Evolutionary conservation across 2,797 vertebrate species (phyloP).

Genomic region (Nannoperca australis): DNA sequence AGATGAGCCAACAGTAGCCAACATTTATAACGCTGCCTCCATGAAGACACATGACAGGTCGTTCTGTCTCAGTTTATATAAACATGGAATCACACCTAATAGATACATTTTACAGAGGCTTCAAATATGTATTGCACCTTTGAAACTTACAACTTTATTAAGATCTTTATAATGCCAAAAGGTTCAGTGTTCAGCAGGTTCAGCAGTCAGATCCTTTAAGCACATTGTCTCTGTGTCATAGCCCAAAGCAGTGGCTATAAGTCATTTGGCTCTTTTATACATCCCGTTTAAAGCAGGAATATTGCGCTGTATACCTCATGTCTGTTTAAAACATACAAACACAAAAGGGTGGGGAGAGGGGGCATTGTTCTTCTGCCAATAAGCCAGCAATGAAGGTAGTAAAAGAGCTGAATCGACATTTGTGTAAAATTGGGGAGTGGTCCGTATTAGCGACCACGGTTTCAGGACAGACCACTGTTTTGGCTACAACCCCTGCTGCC

Average conservation of each 20-base stretch:
- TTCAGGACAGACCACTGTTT: too few species aligned
- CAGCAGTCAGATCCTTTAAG: background rate
- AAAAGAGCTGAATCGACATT: too few species aligned
- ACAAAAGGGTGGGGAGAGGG: too few species aligned
- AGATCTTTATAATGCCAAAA: conserved; percentile 18
- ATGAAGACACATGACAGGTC: conserved; percentile 45
- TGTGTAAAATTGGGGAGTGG: too few species aligned
- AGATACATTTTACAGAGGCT: conserved; percentile 30
- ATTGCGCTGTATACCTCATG: too few species aligned
- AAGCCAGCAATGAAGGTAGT: too few species aligned
- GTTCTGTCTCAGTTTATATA: conserved; percentile 37
- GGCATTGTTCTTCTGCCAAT: too few species aligned
- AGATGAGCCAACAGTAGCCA: conserved; percentile 29
- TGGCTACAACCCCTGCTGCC: too few species aligned
- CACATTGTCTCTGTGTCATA: conserved; percentile 3
- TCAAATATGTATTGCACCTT: conserved; percentile 13
- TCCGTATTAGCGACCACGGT: too few species aligned
- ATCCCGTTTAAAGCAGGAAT: too few species aligned
- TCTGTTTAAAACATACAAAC: too few species aligned
- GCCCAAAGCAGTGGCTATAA: background rate
- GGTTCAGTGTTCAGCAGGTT: too few species aligned
- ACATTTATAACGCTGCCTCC: conserved; percentile 34
- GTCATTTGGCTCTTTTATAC: background rate
- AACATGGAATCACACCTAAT: conserved; percentile 24
- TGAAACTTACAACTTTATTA: conserved; percentile 20